Conservation (phyloP, 1,140 invertebrate species). For the Diabrotica undecimpunctata region DNA sequence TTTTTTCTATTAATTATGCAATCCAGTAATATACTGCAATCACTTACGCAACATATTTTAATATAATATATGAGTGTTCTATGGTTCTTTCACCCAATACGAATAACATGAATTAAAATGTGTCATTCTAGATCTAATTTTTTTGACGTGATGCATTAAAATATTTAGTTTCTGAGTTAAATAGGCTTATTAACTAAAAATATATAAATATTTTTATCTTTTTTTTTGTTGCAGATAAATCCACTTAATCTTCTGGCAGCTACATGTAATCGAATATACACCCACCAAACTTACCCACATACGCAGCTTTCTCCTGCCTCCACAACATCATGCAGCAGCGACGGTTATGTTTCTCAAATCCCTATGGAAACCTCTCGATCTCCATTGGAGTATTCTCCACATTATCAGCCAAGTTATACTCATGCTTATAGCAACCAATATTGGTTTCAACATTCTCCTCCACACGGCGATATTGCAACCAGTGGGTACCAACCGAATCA, state of each 20-base stretch:
- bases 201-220: background rate
- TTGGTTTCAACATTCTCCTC: conserved; percentile 45
- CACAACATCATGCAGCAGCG: conserved; percentile 43
- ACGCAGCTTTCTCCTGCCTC: conserved; percentile 40
- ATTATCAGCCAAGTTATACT: conserved; percentile 38
- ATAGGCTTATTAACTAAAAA: too few relatives aligned
- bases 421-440: conserved; percentile 39
- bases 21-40: too few relatives aligned
- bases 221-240: conserved; percentile 39
- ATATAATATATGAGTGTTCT: too few relatives aligned
- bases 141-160: too few relatives aligned
- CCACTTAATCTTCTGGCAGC: conserved; percentile 39
- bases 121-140: too few relatives aligned
- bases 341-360: conserved; percentile 39
- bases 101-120: too few relatives aligned
- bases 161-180: too few relatives aligned
- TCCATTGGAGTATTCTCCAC: conserved; percentile 43
- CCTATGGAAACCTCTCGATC: conserved; percentile 37
- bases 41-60: too few relatives aligned
- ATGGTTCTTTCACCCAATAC: too few relatives aligned
- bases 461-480: conserved; percentile 39
- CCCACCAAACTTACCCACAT: conserved; percentile 30
- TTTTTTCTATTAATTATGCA: too few relatives aligned
- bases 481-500: conserved; percentile 42
- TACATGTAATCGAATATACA: conserved; percentile 41